A percentile compares a stretch with the other conserved stretches of the same genome.
Conservation (phyloP, 2,888 invertebrate species). For the Microdon myrmicae region DNA sequence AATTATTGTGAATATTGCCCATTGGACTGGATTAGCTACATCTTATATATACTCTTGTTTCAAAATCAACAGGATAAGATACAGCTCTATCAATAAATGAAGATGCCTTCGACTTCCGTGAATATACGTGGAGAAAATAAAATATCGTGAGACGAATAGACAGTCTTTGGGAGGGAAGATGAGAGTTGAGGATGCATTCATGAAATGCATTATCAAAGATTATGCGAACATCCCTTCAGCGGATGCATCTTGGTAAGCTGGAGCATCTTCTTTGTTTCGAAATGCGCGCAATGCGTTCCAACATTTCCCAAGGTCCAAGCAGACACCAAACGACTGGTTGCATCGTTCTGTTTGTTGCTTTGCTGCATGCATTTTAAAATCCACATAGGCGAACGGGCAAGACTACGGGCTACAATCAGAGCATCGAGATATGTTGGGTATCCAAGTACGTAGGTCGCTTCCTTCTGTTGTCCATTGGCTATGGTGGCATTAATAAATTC, state of each 20-base stretch:
- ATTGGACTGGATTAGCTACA: too few species aligned
- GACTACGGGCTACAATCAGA: slow-evolving; percentile 8
- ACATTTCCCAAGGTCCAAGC: slow-evolving; percentile 43
- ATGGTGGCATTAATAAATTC: slow-evolving; percentile 43
- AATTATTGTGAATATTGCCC: too few species aligned
- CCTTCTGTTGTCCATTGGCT: slow-evolving; percentile 16
- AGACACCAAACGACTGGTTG: slow-evolving; percentile 28
- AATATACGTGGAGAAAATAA: too few species aligned
- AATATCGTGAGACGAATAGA: too few species aligned
- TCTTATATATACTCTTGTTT: too few species aligned
- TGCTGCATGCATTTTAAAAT: slow-evolving; percentile 19
- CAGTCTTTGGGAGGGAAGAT: too few species aligned
- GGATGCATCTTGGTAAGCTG: too few species aligned
- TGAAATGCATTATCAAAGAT: too few species aligned
- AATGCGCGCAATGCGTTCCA: slow-evolving; percentile 50
- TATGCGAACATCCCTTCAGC: too few species aligned
- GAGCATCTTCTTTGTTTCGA: slow-evolving; percentile 35
- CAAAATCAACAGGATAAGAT: too few species aligned
- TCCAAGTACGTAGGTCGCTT: slow-evolving; percentile 26
- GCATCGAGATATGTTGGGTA: slow-evolving; percentile 29
- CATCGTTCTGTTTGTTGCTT: slow-evolving; percentile 6
- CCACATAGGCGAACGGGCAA: slow-evolving; percentile 5
- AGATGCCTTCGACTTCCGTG: too few species aligned
- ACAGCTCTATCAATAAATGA: too few species aligned
- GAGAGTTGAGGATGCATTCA: slow-evolving; percentile 46